phyloP scores from a whole-genome alignment of 2,797 vertebrate genomes.

The Balearica regulorum region DNA sequence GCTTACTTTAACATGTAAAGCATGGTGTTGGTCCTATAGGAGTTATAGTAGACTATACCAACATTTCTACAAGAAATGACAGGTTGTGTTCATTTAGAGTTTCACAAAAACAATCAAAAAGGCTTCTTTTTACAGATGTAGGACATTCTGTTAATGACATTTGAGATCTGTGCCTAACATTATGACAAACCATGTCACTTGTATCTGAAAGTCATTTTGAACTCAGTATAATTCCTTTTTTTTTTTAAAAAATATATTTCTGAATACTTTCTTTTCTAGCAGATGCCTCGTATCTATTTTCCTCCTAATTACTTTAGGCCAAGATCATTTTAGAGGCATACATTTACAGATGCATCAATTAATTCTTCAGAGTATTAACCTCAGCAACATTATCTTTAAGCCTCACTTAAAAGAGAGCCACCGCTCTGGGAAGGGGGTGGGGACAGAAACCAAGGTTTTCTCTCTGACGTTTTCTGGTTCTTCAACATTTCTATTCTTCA shows the following conservation, averaged over 20 bases:
- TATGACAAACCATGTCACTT: background rate
- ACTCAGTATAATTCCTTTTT: background rate
- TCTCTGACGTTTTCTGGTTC: background rate
- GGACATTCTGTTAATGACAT: slow-evolving; percentile 26
- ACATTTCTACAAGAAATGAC: background rate
- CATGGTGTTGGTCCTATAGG: background rate
- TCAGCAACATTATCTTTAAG: background rate
- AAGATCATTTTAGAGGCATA: background rate
- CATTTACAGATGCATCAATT: background rate
- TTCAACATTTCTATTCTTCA: background rate
- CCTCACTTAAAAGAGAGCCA: background rate
- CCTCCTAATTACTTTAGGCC: slow-evolving; percentile 14
- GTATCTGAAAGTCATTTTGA: slow-evolving; percentile 38
- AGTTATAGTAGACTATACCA: background rate
- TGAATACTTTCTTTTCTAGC: background rate
- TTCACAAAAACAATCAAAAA: background rate
- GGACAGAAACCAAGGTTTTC: background rate
- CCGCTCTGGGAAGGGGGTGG: background rate
- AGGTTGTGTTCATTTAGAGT: background rate
- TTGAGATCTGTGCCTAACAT: background rate
- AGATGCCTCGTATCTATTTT: background rate
- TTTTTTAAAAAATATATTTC: slow-evolving; percentile 9
- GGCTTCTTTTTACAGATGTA: background rate
- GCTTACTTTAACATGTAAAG: background rate
- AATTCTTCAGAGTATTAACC: background rate